Evolutionary conservation across 2,888 invertebrate species (phyloP).

Genomic region (Caenorhabditis drosophilae): DNA sequence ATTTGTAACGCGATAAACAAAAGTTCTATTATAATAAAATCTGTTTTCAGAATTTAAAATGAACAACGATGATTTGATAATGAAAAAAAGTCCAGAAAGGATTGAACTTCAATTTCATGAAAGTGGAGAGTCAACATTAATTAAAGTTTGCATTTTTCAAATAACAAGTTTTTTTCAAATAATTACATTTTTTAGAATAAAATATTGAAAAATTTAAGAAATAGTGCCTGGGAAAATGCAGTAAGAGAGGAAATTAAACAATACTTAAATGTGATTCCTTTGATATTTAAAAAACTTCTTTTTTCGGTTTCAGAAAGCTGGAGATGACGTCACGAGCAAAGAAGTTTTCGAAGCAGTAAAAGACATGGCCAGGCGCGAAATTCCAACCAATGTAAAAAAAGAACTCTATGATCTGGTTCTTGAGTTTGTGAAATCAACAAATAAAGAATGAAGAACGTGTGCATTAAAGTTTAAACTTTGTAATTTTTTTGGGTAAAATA

Average conservation of each 20-base stretch:
- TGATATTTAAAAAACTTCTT: not conserved
- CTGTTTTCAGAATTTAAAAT: conserved; percentile 2
- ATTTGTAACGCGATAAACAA: too few species aligned
- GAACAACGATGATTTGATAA: conserved; percentile 19
- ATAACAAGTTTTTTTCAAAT: too few species aligned
- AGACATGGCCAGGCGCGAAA: conserved; percentile 27
- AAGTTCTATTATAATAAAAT: not conserved
- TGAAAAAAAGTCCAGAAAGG: conserved; percentile 32
- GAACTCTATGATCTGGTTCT: conserved; percentile 32
- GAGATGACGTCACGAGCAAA: conserved; percentile 20
- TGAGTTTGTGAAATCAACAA: conserved; percentile 23
- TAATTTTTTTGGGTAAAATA: too few species aligned
- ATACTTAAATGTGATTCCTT: conserved; percentile 17
- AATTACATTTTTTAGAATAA: conserved; percentile 20
- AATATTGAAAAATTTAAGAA: conserved; percentile 18
- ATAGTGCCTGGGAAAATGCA: conserved; percentile 26
- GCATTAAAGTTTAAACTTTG: too few species aligned
- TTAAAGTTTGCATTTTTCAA: conserved; percentile 27
- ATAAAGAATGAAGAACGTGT: conserved; percentile 9
- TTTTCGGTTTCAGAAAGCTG: conserved; percentile 21
- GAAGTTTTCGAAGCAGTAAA: conserved; percentile 38
- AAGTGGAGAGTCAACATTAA: conserved; percentile 26
- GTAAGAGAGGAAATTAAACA: conserved; percentile 31
- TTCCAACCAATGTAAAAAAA: conserved; percentile 34
- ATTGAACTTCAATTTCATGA: conserved; percentile 34